phyloP scores from a whole-genome alignment of 2,113 vertebrate genomes.

The Micronycteris hirsuta region DNA sequence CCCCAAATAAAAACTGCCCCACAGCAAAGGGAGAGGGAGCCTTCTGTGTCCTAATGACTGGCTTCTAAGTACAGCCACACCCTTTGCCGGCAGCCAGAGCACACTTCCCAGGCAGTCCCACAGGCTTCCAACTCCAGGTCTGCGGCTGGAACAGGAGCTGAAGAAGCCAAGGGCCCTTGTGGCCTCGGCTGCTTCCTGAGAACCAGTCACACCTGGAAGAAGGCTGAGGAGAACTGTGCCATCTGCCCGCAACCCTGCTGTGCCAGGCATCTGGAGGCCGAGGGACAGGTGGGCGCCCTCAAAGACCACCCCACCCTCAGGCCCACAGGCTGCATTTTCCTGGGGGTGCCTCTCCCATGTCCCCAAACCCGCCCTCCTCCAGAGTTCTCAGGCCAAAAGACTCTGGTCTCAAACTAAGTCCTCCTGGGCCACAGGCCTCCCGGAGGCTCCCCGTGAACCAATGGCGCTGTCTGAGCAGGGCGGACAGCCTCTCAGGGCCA shows the following conservation, averaged over 20 bases:
- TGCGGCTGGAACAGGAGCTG: not conserved
- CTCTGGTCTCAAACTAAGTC: not conserved
- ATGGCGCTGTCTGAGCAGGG: not conserved
- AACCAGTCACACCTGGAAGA: not conserved
- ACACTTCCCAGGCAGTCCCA: not conserved
- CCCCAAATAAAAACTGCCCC: conserved; percentile 41
- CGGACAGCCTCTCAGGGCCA: not conserved
- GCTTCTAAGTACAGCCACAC: not conserved
- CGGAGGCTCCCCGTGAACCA: not conserved
- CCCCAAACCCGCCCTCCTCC: not conserved
- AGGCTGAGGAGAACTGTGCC: not conserved
- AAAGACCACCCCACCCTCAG: not conserved
- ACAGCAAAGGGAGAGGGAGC: not conserved
- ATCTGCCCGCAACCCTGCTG: not conserved
- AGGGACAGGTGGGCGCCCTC: not conserved
- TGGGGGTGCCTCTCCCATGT: not conserved
- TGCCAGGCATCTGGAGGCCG: not conserved
- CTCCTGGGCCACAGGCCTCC: not conserved
- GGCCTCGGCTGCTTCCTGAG: not conserved
- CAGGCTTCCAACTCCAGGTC: not conserved
- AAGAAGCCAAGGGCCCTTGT: not conserved
- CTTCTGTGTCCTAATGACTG: not conserved
- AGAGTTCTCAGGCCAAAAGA: not conserved
- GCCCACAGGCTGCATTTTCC: not conserved
- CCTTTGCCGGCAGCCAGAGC: not conserved